These are phyloP conservation scores for Alligator sinensis DNA, from an alignment of 2,113 vertebrate genomes.

Conservation along the genomic window DNA sequence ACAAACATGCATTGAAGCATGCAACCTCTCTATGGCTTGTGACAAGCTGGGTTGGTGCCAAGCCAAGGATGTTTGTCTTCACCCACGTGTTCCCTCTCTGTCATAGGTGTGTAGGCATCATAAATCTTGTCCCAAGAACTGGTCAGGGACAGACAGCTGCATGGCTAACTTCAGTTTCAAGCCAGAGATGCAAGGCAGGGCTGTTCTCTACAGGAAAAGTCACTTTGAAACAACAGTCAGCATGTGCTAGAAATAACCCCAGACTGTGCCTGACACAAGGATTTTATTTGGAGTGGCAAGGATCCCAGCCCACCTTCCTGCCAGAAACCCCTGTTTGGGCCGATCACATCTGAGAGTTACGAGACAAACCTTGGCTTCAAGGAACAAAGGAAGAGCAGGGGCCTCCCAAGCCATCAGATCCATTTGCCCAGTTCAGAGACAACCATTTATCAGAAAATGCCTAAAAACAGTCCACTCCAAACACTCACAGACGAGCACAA, in stretches of 20 bases:
- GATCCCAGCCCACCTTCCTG: not conserved
- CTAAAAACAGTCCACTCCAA: too few species aligned
- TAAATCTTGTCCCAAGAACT: constrained; percentile 57
- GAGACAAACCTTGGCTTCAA: not conserved
- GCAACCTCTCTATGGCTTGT: not conserved
- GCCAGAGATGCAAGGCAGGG: constrained; percentile 16
- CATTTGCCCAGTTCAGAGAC: too few species aligned
- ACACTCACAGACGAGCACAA: too few species aligned
- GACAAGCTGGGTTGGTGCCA: not conserved
- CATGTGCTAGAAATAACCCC: not conserved
- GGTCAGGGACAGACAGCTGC: constrained; percentile 34
- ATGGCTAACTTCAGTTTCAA: constrained; percentile 46
- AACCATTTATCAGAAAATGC: too few species aligned
- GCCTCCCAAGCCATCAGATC: too few species aligned
- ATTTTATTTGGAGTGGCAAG: not conserved
- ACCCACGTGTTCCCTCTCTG: not conserved
- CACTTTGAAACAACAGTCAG: constrained; percentile 1
- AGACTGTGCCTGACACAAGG: constrained; percentile 8
- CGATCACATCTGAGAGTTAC: not conserved
- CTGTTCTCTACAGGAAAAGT: constrained; percentile 42
- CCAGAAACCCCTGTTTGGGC: not conserved
- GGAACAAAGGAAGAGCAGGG: too few species aligned
- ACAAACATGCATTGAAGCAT: not conserved
- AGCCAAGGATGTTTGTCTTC: not conserved
- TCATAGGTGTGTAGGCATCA: not conserved